Base-by-base conservation (phyloP, 2,113 vertebrate genomes). In the Heterochromis multidens region DNA sequence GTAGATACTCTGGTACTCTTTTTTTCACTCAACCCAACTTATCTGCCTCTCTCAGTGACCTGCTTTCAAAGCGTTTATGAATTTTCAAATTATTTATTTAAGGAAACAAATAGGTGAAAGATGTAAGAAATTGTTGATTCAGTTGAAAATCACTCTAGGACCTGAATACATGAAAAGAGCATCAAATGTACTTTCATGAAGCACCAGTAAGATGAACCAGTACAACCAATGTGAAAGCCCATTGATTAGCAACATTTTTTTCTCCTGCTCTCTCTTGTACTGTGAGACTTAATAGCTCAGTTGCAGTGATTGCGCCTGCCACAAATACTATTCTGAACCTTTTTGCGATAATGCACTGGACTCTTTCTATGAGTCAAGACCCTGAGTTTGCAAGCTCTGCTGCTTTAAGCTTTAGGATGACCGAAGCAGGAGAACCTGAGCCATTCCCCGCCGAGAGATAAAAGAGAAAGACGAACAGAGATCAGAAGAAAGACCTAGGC, bases 101-200 rank as follows among this genome's bases (percentile, higher is more conserved):
- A n/a, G n/a, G n/a, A n/a, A n/a, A n/a, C n/a, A n/a, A n/a, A n/a
- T n/a, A n/a, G 33, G 33, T 65, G 33, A 21, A 40, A 65, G 11
- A 40, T 70, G 17, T 70, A 46, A 46, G 1, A 27, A 27, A 19
- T 70, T 46, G 23, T 46, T 67, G 43, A 10, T 17, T 4, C 40
- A 67, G 1, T n/a, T 43, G 7, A 4, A 1, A 46, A 19, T n/a
- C 19, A 46, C n/a, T 46, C 43, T 16, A 46, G 13, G 43, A 46
- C 14, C 35, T 27, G 40, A 0, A 67, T 43, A 25, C 63, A 43
- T 0, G 37, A 10, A 25, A 67, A 0, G 13, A 40, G 12, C 62
- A 65, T 21, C 1, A n/a, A 40, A 10, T 40, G 37, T 40, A 67
- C 63, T 27, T 43, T 67, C 23, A 6, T 11, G 23, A 25, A 70